phyloP scores from a whole-genome alignment of 1,140 invertebrate genomes.

The Cherax destructor region DNA sequence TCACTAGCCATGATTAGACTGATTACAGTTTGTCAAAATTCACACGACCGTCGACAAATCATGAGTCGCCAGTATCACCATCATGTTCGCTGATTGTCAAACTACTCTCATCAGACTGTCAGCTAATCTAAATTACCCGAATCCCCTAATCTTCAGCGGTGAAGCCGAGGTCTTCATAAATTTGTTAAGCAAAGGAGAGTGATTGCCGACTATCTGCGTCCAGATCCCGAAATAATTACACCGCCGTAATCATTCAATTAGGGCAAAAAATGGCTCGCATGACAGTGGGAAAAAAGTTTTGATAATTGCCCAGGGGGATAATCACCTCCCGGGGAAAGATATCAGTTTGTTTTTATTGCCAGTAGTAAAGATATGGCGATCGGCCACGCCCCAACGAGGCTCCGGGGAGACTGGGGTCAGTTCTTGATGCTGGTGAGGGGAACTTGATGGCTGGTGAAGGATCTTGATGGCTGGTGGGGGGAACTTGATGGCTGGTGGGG shows the following conservation, averaged over 20 bases:
- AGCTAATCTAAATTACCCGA: not conserved
- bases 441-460: not conserved
- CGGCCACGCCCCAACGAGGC: not conserved
- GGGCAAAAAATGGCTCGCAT: conserved; percentile 15
- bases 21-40: too few species aligned
- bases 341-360: conserved; percentile 37
- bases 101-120: not conserved
- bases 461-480: too few species aligned
- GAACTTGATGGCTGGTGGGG: too few species aligned
- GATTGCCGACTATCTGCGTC: not conserved
- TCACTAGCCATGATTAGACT: too few species aligned
- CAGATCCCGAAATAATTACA: conserved; percentile 22
- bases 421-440: too few species aligned
- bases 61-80: too few species aligned
- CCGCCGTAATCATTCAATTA: conserved; percentile 24
- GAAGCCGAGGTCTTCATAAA: not conserved
- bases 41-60: too few species aligned
- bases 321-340: not conserved
- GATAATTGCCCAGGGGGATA: conserved; percentile 23
- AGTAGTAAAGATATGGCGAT: conserved; percentile 9
- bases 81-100: too few species aligned
- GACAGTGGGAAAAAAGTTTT: conserved; percentile 35
- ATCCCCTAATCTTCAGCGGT: not conserved
- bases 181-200: not conserved
- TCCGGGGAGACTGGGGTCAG: not conserved